phyloP scores from a whole-genome alignment of 1,140 invertebrate genomes.

The Cherax quadricarinatus region DNA sequence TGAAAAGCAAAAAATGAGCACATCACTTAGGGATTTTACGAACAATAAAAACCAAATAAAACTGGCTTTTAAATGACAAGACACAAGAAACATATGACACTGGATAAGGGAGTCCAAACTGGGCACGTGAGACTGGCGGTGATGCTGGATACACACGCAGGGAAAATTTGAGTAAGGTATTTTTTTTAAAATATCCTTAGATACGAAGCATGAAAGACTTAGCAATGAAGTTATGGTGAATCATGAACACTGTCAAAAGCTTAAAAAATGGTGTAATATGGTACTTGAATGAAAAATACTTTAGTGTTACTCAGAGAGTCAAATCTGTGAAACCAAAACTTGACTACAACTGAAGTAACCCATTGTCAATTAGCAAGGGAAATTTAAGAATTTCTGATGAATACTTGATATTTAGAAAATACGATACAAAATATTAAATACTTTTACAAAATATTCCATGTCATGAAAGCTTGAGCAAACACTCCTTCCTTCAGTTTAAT shows the following conservation, averaged over 20 bases:
- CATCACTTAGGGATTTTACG: neutral
- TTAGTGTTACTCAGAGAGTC: neutral
- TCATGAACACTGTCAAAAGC: neutral
- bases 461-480: neutral
- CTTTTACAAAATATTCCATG: neutral
- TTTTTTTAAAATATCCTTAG: constrained; percentile 11
- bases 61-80: neutral
- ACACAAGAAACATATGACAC: neutral
- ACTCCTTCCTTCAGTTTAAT: neutral
- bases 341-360: neutral
- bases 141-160: constrained; percentile 53
- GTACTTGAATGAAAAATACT: neutral
- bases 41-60: neutral
- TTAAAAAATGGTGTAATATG: neutral
- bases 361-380: neutral
- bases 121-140: constrained; percentile 53
- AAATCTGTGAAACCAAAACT: neutral
- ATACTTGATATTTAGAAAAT: neutral
- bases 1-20: neutral
- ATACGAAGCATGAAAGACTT: neutral
- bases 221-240: neutral
- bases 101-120: constrained; percentile 36
- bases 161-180: constrained; percentile 41
- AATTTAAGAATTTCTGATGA: neutral
- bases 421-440: neutral